These are phyloP conservation scores for Dione juno DNA, from an alignment of 2,888 invertebrate species.

Conservation along the genomic window DNA sequence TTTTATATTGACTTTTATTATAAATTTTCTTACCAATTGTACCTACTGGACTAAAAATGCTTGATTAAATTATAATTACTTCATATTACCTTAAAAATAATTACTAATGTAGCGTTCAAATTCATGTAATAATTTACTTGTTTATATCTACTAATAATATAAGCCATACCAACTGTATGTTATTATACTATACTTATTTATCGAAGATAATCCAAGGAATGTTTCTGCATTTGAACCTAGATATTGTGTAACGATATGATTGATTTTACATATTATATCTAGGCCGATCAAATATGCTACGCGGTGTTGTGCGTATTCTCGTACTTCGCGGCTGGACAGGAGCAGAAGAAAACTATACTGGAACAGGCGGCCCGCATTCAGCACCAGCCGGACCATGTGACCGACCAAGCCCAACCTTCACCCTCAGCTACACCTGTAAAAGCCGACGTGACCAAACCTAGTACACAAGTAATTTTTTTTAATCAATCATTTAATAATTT, in stretches of 20 bases:
- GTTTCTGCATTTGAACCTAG: background rate
- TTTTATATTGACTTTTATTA: background rate
- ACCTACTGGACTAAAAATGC: conserved; percentile 3
- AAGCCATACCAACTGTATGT: background rate
- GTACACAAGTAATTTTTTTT: conserved; percentile 21
- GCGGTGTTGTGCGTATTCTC: conserved; percentile 99
- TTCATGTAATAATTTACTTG: background rate
- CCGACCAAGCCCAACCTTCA: conserved; percentile 32
- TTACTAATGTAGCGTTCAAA: background rate
- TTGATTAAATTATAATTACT: background rate
- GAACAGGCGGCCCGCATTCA: conserved; percentile 78
- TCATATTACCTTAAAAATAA: background rate
- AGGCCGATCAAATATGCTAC: conserved; percentile 99
- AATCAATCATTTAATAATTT: background rate
- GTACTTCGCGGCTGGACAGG: conserved; percentile 96
- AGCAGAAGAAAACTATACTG: conserved; percentile 85
- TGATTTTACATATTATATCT: conserved; percentile 41
- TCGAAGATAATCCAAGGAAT: background rate
- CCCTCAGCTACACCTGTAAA: conserved; percentile 39
- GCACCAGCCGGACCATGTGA: conserved; percentile 48
- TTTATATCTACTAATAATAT: background rate
- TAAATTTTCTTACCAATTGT: background rate
- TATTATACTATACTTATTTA: background rate
- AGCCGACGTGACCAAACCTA: conserved; percentile 44
- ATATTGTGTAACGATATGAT: background rate